Evolutionary conservation across 1,140 invertebrate species (phyloP), one percentile per base, ranked within the genome.

Genomic region (Leptoteleia sp.): DNA sequence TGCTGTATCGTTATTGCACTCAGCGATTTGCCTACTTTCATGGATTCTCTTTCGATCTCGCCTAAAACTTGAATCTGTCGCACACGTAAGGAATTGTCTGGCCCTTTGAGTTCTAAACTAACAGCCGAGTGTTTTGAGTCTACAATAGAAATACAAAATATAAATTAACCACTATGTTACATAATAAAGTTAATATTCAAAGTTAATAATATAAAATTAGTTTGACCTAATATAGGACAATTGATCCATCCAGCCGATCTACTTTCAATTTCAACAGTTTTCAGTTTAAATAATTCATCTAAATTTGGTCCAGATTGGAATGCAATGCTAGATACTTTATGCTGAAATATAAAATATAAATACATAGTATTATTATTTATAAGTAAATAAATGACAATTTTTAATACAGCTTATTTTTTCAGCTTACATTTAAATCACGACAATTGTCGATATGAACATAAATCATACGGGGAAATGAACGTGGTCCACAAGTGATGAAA

Each of bases 391-490:
- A n/a, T n/a, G n/a, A n/a, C n/a, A n/a, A n/a, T n/a, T n/a, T n/a
- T n/a, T n/a, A n/a, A n/a, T n/a, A n/a, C n/a, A n/a, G n/a, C n/a
- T 25, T 25, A 3, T 25, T 25, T 25, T 25, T 25, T 6, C 22
- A 16, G 52, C 62, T 65, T 86, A 97, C 96, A 86, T 93, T 94
- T 65, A 97, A 91, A 89, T 98, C 97, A 40, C 97, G 91, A 72
- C 95, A 95, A 82, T 98, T 98, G 84, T 99, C 97, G 54, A 99
- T 93, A 81, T 99, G 96, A 17, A 98, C 92, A 78, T 95, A 95
- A 1, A 97, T 85, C 54, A 95, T 91, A 38, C 91, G 91, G 1
- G 94, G 93, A 71, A 91, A 90, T 35, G 92, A 90, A 38, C 91
- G 91, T 27, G 91, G 84, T 0, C 89, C 87, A 54, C 89, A 91